Evolutionary conservation across 2,113 vertebrate species (phyloP).

Genomic region (Festucalex cinctus): DNA sequence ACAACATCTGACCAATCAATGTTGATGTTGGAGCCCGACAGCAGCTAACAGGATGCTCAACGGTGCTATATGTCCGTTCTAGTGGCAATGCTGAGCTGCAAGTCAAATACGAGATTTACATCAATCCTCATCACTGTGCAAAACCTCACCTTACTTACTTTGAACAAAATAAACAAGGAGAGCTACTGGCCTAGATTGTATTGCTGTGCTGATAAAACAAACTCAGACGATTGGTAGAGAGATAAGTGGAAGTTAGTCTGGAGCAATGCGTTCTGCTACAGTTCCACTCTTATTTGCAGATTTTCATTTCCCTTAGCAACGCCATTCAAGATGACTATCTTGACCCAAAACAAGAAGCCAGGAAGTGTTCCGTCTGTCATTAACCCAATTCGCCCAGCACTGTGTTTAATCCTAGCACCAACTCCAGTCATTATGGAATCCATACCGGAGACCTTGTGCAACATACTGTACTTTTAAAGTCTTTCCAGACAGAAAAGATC

Average conservation of each 20-base stretch:
- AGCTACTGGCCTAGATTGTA: conserved; percentile 38
- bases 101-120: conserved; percentile 1
- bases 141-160: conserved; percentile 14
- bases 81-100: background rate
- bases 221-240: conserved; percentile 56
- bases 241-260: conserved; percentile 53
- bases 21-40: background rate
- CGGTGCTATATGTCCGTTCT: background rate
- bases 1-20: background rate
- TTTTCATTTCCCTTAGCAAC: conserved; percentile 50
- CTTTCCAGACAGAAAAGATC: conserved; percentile 43
- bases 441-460: conserved; percentile 38
- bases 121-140: conserved; percentile 11
- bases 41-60: background rate
- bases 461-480: conserved; percentile 28
- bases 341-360: conserved; percentile 55
- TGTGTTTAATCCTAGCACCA: conserved; percentile 63
- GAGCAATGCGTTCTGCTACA: conserved; percentile 43
- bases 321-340: conserved; percentile 53
- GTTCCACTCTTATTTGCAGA: conserved; percentile 44
- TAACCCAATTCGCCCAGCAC: conserved; percentile 54
- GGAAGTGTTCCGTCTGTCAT: conserved; percentile 66
- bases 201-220: conserved; percentile 36
- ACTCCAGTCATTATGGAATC: conserved; percentile 56
- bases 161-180: conserved; percentile 9